phyloP scores from a whole-genome alignment of 2,888 invertebrate species.

The Papilio demoleus region DNA sequence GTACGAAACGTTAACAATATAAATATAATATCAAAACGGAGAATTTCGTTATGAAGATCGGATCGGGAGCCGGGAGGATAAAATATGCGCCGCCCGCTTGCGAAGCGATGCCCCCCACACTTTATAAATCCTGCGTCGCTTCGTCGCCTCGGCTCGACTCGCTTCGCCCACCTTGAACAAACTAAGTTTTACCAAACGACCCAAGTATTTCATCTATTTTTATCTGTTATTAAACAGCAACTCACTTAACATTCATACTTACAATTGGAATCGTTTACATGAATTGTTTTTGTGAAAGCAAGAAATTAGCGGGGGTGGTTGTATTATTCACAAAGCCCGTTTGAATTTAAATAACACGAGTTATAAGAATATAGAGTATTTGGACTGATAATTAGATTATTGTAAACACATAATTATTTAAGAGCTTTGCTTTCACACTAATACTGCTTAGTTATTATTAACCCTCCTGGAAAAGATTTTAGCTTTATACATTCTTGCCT shows the following conservation, averaged over 20 bases:
- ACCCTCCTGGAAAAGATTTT: background rate
- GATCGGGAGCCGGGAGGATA: slow-evolving; percentile 77
- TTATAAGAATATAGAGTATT: slow-evolving; percentile 7
- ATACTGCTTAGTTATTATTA: too few species aligned
- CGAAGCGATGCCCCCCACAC: slow-evolving; percentile 55
- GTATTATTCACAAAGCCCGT: background rate
- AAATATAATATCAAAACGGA: slow-evolving; percentile 84
- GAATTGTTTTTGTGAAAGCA: slow-evolving; percentile 8
- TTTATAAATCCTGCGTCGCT: slow-evolving; percentile 56
- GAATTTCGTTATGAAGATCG: slow-evolving; percentile 84
- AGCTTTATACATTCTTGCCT: slow-evolving; percentile 4
- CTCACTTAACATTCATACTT: slow-evolving; percentile 38
- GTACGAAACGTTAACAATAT: slow-evolving; percentile 82
- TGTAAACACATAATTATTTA: background rate
- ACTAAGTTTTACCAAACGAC: slow-evolving; percentile 32
- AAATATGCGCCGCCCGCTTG: slow-evolving; percentile 65
- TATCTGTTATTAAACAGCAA: slow-evolving; percentile 35
- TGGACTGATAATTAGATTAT: background rate
- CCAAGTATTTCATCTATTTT: slow-evolving; percentile 41
- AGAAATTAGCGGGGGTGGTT: background rate
- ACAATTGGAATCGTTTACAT: background rate
- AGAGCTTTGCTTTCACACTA: background rate
- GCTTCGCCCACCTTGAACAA: slow-evolving; percentile 36
- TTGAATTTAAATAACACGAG: background rate
- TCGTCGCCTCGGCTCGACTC: slow-evolving; percentile 25